Percentiles rank a stretch among this genome's conserved stretches.
Evolutionary conservation across 2,113 vertebrate species (phyloP).

Genomic region (Rousettus leschenaultii): DNA sequence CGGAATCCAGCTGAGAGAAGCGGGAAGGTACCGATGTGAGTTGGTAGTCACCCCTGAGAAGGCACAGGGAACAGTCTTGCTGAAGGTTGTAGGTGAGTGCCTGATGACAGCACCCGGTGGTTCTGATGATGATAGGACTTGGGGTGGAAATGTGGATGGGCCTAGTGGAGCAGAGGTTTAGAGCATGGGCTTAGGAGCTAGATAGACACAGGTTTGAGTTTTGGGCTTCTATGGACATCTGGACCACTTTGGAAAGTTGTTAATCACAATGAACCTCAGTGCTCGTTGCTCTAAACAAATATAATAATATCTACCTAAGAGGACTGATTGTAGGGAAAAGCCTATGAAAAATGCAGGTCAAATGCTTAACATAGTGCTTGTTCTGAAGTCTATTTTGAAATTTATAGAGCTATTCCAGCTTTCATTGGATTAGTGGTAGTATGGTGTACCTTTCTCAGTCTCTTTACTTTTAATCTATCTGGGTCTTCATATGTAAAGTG

Average conservation of each 20-base stretch:
- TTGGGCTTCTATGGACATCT: neutral
- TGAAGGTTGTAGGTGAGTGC: constrained; percentile 18
- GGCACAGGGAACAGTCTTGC: neutral
- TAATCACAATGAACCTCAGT: neutral
- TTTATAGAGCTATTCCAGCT: neutral
- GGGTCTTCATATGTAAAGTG: neutral
- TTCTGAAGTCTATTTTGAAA: neutral
- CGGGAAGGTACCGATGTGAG: constrained; percentile 13
- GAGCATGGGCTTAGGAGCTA: neutral
- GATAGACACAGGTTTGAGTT: neutral
- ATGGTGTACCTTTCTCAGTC: neutral
- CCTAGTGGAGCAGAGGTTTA: neutral
- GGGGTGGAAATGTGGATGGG: neutral
- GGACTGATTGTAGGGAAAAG: neutral
- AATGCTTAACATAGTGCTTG: neutral
- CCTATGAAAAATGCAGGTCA: neutral
- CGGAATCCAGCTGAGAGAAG: neutral
- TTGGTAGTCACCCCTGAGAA: neutral
- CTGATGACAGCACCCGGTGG: neutral
- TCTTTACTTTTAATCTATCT: neutral
- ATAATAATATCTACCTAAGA: neutral
- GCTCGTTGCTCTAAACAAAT: neutral
- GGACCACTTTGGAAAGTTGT: neutral
- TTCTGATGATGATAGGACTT: neutral
- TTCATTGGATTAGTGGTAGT: neutral